These are phyloP conservation scores for Ictalurus punctatus DNA, from an alignment of 2,113 vertebrate species.

Conservation along the genomic window DNA sequence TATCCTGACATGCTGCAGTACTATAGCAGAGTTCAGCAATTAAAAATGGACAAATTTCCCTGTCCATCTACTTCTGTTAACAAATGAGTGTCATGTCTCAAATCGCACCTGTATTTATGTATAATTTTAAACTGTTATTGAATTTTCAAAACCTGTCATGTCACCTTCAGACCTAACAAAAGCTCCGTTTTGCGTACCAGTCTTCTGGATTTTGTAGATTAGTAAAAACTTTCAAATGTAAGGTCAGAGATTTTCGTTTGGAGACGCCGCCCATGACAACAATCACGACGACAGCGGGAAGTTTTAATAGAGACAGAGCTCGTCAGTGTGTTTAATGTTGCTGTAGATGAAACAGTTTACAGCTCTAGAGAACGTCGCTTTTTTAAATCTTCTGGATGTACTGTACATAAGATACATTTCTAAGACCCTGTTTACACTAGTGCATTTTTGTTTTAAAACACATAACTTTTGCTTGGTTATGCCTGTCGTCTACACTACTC, in stretches of 20 bases:
- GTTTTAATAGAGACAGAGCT: neutral
- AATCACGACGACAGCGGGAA: neutral
- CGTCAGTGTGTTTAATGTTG: neutral
- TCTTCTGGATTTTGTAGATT: neutral
- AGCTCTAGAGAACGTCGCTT: neutral
- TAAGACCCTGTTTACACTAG: too few species aligned
- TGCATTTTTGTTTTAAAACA: too few species aligned
- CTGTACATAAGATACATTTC: neutral
- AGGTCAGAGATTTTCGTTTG: neutral
- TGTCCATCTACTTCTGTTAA: neutral
- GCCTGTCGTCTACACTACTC: too few species aligned
- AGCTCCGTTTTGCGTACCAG: neutral
- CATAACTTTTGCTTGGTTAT: too few species aligned
- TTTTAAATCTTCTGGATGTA: neutral
- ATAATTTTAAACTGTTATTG: neutral
- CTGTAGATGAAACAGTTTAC: neutral
- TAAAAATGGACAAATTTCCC: too few species aligned
- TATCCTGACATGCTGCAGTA: too few species aligned
- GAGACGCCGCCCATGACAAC: neutral
- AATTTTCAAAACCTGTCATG: neutral
- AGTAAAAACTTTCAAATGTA: neutral
- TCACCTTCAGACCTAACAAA: neutral
- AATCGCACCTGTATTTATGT: neutral
- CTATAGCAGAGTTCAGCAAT: too few species aligned
- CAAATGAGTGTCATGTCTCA: neutral